A percentile compares a stretch with the other conserved stretches of the same genome.
Conservation (phyloP, 2,113 vertebrate species). For the Condylura cristata region DNA sequence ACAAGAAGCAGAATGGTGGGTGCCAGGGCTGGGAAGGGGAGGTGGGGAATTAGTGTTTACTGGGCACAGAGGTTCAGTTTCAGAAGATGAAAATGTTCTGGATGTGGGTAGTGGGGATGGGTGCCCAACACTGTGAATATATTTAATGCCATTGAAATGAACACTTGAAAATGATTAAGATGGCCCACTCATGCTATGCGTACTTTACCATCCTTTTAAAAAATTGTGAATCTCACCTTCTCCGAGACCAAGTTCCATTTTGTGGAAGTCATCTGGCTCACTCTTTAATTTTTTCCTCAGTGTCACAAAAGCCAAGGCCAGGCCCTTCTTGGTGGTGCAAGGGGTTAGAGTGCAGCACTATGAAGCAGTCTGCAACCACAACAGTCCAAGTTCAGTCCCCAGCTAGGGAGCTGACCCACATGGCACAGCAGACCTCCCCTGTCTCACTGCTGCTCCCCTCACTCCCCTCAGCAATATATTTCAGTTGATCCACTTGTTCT, state of each 20-base stretch:
- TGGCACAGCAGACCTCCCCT: too few species aligned
- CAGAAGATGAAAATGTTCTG: background rate
- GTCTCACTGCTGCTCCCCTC: too few species aligned
- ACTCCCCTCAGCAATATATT: too few species aligned
- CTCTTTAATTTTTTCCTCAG: slow-evolving; percentile 60
- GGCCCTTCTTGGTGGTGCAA: too few species aligned
- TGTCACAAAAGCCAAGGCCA: background rate
- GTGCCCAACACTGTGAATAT: background rate
- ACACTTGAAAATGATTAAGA: background rate
- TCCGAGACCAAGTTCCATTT: slow-evolving; percentile 64
- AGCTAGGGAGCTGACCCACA: too few species aligned
- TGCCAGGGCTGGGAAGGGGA: too few species aligned
- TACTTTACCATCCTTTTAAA: background rate
- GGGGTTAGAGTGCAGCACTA: too few species aligned
- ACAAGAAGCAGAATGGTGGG: background rate
- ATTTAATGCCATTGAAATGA: background rate
- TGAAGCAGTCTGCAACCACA: too few species aligned
- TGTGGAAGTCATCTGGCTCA: background rate
- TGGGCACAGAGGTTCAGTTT: background rate
- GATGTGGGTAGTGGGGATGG: background rate
- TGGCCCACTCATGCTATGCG: too few species aligned
- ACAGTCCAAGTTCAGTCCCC: too few species aligned
- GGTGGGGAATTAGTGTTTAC: background rate
- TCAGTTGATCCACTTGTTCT: too few species aligned
- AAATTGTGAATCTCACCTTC: background rate